Evolutionary conservation across 2,888 invertebrate species (phyloP).

Genomic region (Agonum fuliginosum): DNA sequence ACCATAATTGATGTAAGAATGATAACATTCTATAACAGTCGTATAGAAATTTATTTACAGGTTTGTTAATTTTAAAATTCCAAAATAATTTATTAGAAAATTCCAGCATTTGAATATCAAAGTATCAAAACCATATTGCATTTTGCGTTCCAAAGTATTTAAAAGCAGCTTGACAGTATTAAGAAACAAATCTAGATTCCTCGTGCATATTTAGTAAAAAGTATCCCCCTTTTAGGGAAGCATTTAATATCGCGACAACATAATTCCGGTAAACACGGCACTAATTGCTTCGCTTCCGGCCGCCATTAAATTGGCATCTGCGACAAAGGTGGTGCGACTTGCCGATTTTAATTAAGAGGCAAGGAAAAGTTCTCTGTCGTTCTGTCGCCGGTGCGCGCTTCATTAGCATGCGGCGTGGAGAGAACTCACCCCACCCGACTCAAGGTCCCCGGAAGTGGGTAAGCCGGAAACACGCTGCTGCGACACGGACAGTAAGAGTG

Average conservation of each 20-base stretch:
- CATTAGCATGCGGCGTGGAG: slow-evolving; percentile 29
- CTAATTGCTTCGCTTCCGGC: slow-evolving; percentile 54
- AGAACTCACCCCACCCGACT: no score
- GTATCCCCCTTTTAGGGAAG: background rate
- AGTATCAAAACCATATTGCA: no score
- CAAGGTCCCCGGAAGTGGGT: background rate
- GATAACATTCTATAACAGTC: no score
- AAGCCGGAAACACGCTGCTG: background rate
- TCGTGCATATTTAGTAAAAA: background rate
- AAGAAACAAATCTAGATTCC: background rate
- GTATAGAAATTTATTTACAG: no score
- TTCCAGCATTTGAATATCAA: no score
- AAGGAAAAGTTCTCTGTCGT: slow-evolving; percentile 23
- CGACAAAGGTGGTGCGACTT: slow-evolving; percentile 40
- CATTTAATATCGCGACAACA: slow-evolving; percentile 57
- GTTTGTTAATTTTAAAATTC: no score
- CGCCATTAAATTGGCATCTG: slow-evolving; percentile 49
- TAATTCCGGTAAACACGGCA: slow-evolving; percentile 55
- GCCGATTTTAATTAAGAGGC: slow-evolving; percentile 48
- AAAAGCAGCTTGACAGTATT: no score
- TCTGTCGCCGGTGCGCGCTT: slow-evolving; percentile 1
- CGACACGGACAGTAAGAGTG: background rate
- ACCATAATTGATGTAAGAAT: no score
- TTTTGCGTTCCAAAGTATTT: no score
- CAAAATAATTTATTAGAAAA: no score